Conservation (phyloP, 2,113 vertebrate species). For the Chaetorhynchus papuensis region DNA sequence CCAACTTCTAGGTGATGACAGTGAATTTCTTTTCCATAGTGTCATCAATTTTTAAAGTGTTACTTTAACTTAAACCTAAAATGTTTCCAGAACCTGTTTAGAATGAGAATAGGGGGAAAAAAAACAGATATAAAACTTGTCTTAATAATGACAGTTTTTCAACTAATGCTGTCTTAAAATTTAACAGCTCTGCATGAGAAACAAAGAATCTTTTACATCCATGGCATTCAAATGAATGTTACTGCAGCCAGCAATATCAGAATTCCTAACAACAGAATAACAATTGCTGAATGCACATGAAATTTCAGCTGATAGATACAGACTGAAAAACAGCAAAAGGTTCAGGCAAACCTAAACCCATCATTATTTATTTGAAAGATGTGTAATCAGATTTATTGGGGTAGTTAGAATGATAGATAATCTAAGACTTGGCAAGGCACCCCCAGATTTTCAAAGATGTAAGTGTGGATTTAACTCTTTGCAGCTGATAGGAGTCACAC, state of each 20-base stretch:
- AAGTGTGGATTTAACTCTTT: neutral
- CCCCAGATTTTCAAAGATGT: constrained; percentile 11
- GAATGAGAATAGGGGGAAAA: neutral
- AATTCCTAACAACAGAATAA: neutral
- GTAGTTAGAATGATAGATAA: constrained; percentile 12
- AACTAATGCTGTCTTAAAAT: neutral
- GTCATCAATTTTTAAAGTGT: neutral
- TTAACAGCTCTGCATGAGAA: neutral
- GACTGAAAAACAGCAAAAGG: constrained; percentile 14
- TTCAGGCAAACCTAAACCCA: neutral
- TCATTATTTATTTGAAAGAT: constrained; percentile 37
- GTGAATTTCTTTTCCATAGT: neutral
- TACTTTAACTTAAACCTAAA: neutral
- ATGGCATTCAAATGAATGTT: neutral
- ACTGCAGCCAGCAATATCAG: neutral
- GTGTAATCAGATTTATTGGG: neutral
- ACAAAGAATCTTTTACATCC: neutral
- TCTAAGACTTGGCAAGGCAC: neutral
- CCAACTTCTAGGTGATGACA: neutral
- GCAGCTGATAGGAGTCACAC: neutral
- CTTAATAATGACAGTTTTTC: neutral
- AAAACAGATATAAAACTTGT: neutral
- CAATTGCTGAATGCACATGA: neutral
- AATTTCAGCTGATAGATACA: constrained; percentile 26
- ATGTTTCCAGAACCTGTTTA: neutral